These are phyloP conservation scores for Cygnus buccinator DNA, from an alignment of 2,113 vertebrate species.

Conservation along the genomic window DNA sequence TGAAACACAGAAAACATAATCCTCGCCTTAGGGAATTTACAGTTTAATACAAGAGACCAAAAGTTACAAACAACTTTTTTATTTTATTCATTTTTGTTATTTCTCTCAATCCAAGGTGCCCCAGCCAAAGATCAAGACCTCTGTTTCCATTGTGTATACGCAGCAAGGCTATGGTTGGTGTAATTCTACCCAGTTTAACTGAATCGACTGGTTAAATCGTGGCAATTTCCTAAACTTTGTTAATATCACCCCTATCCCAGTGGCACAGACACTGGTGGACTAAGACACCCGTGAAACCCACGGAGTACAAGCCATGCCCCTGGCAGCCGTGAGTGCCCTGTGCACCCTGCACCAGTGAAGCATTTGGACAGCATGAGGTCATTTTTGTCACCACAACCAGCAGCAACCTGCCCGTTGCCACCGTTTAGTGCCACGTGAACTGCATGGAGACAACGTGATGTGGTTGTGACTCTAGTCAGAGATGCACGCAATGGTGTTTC, in stretches of 20 bases:
- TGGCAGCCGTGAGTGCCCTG: neutral
- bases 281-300: neutral
- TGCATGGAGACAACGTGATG: accelerated
- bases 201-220: neutral
- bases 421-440: accelerated
- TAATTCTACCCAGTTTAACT: neutral
- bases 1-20: neutral
- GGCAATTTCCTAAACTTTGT: neutral
- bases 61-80: neutral
- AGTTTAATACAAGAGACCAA: neutral
- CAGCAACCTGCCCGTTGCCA: accelerated
- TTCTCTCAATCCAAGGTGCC: neutral
- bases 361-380: accelerated
- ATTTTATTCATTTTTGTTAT: neutral
- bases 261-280: accelerated
- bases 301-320: neutral
- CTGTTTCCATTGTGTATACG: neutral
- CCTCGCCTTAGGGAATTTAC: neutral
- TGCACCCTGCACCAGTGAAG: accelerated
- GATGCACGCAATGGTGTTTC: accelerated
- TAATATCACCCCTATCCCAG: accelerated
- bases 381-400: neutral
- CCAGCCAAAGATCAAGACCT: neutral
- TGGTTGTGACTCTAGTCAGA: accelerated
- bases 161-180: neutral